phyloP scores from a whole-genome alignment of 2,113 vertebrate genomes.

The Lepisosteus oculatus region DNA sequence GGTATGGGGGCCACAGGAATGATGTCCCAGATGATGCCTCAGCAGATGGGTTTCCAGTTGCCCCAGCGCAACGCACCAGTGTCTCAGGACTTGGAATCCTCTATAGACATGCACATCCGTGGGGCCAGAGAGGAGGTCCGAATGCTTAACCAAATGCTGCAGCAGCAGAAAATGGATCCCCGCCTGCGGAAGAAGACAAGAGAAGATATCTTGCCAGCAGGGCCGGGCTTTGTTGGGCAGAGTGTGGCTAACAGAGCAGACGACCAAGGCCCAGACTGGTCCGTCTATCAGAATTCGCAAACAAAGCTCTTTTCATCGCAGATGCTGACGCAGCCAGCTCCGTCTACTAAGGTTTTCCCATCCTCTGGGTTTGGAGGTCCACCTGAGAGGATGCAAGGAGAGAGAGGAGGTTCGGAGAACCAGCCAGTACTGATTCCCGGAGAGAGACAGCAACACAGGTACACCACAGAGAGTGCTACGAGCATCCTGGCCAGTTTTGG shows the following conservation, averaged over 20 bases:
- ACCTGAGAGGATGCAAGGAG: constrained; percentile 2
- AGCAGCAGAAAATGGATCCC: constrained; percentile 53
- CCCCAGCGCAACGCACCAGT: constrained; percentile 49
- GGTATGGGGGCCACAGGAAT: constrained; percentile 23
- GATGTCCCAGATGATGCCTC: constrained; percentile 31
- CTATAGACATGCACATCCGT: constrained; percentile 55
- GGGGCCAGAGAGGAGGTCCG: constrained; percentile 64
- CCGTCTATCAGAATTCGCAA: constrained; percentile 26
- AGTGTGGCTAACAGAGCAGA: constrained; percentile 24
- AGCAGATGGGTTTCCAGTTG: constrained; percentile 51
- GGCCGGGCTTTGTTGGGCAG: constrained; percentile 19
- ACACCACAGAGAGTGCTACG: constrained; percentile 83
- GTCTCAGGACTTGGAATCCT: constrained; percentile 37
- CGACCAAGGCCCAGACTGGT: constrained; percentile 42
- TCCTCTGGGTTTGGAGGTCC: constrained; percentile 35
- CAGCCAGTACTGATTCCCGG: neutral
- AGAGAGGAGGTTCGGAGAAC: constrained; percentile 31
- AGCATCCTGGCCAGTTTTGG: constrained; percentile 87
- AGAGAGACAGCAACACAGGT: constrained; percentile 54
- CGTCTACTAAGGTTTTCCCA: constrained; percentile 32
- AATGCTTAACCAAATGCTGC: constrained; percentile 60
- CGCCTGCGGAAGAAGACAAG: constrained; percentile 58
- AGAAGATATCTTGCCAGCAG: constrained; percentile 29
- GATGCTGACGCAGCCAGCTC: constrained; percentile 33
- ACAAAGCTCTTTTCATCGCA: constrained; percentile 26